These are phyloP conservation scores for Cyprinodon variegatus DNA, from an alignment of 2,113 vertebrate species.

Conservation along the genomic window DNA sequence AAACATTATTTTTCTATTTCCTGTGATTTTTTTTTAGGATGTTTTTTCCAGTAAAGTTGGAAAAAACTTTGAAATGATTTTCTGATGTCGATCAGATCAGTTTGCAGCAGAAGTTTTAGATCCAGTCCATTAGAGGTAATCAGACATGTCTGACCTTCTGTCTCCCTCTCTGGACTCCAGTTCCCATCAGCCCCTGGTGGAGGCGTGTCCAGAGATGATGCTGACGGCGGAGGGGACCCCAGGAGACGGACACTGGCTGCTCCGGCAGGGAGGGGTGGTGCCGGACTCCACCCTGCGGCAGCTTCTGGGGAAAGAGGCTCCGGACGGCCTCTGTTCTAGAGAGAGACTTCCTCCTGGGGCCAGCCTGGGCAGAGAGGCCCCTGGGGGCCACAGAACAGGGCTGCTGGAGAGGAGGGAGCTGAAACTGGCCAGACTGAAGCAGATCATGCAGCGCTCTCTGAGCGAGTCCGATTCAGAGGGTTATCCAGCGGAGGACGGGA, in stretches of 20 bases:
- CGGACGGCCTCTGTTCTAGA: slow-evolving; percentile 83
- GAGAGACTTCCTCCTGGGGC: slow-evolving; percentile 81
- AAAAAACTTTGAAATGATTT: no score
- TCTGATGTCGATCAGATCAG: no score
- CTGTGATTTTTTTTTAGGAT: background rate
- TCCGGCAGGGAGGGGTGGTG: slow-evolving; percentile 87
- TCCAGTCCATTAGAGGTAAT: no score
- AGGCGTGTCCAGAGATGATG: slow-evolving; percentile 86
- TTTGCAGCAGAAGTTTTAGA: background rate
- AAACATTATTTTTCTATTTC: no score
- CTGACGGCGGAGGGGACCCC: slow-evolving; percentile 76
- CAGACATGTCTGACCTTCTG: background rate
- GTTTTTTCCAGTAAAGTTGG: no score
- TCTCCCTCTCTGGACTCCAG: slow-evolving; percentile 77
- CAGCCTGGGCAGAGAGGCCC: slow-evolving; percentile 58
- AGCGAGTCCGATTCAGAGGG: slow-evolving; percentile 92
- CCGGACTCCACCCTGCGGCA: slow-evolving; percentile 88
- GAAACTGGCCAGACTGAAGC: slow-evolving; percentile 90
- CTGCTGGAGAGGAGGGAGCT: slow-evolving; percentile 87
- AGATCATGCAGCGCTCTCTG: slow-evolving; percentile 92
- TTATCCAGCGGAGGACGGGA: slow-evolving; percentile 87
- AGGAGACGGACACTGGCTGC: slow-evolving; percentile 72
- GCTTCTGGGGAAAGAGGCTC: slow-evolving; percentile 88
- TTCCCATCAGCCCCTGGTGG: slow-evolving; percentile 84
- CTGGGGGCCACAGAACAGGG: slow-evolving; percentile 68